Evolutionary conservation across 1,140 invertebrate species (phyloP).

Genomic region (Bombus cullumanus): DNA sequence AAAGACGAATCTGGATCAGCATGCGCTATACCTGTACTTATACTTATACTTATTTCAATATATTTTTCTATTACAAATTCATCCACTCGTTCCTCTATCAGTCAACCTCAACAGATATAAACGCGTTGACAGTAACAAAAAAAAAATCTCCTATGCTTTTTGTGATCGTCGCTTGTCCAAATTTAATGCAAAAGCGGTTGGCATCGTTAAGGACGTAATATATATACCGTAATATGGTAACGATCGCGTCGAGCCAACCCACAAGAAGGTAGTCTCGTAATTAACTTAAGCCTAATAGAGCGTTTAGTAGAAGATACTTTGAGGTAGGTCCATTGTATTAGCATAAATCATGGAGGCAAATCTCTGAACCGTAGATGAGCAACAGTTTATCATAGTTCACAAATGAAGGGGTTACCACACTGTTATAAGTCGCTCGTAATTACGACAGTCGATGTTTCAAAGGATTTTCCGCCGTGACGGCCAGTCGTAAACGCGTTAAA

Average conservation of each 20-base stretch:
- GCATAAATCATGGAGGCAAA: slow-evolving; percentile 73
- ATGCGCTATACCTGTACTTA: accelerated
- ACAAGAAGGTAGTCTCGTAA: slow-evolving; percentile 68
- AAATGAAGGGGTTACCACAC: slow-evolving; percentile 65
- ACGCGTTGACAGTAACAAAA: too few species aligned
- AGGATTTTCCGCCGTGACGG: slow-evolving; percentile 29
- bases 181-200: slow-evolving; percentile 30
- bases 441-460: slow-evolving; percentile 39
- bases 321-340: slow-evolving; percentile 70
- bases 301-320: slow-evolving; percentile 68
- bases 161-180: not conserved
- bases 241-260: slow-evolving; percentile 51
- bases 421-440: slow-evolving; percentile 59
- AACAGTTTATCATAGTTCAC: slow-evolving; percentile 69
- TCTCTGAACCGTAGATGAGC: slow-evolving; percentile 55
- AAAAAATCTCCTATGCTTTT: not conserved
- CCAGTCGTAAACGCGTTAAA: slow-evolving; percentile 25
- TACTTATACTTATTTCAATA: too few species aligned
- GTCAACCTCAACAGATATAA: too few species aligned
- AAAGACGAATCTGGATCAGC: too few species aligned
- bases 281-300: slow-evolving; percentile 76
- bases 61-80: too few species aligned
- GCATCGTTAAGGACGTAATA: slow-evolving; percentile 60
- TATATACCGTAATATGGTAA: slow-evolving; percentile 66
- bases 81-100: too few species aligned